These are phyloP conservation scores for Illadopsis cleaveri DNA, from an alignment of 2,113 vertebrate genomes.

Conservation along the genomic window DNA sequence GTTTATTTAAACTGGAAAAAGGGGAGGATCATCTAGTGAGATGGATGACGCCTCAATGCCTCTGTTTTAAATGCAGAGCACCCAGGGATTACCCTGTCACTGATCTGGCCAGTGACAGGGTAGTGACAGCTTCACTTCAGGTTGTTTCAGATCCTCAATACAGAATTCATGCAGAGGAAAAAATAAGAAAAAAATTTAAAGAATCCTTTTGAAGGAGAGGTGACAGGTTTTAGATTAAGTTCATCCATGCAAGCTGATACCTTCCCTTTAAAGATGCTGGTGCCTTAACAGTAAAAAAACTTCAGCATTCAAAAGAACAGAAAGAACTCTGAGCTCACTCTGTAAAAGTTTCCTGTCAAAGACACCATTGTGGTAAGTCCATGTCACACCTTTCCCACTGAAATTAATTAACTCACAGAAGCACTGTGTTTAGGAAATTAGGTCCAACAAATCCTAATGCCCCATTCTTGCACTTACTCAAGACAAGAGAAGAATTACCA, in stretches of 20 bases:
- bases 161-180: not conserved
- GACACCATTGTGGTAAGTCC: rapidly evolving
- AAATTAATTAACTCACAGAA: not conserved
- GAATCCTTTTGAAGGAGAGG: not conserved
- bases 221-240: not conserved
- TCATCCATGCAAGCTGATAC: not conserved
- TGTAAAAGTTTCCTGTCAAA: not conserved
- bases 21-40: not conserved
- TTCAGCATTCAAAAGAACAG: not conserved
- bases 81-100: not conserved
- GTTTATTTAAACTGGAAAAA: not conserved
- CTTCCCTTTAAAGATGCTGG: not conserved
- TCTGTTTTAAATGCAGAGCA: not conserved
- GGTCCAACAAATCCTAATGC: not conserved
- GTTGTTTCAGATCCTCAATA: not conserved
- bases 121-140: not conserved
- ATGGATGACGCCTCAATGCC: not conserved
- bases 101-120: not conserved
- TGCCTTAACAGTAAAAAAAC: not conserved
- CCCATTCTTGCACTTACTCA: not conserved
- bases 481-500: not conserved
- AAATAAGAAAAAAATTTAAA: not conserved
- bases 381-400: not conserved
- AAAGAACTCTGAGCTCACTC: not conserved
- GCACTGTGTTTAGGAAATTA: not conserved